phyloP scores from a whole-genome alignment of 2,113 vertebrate genomes.

The Benitochromis conjunctus region DNA sequence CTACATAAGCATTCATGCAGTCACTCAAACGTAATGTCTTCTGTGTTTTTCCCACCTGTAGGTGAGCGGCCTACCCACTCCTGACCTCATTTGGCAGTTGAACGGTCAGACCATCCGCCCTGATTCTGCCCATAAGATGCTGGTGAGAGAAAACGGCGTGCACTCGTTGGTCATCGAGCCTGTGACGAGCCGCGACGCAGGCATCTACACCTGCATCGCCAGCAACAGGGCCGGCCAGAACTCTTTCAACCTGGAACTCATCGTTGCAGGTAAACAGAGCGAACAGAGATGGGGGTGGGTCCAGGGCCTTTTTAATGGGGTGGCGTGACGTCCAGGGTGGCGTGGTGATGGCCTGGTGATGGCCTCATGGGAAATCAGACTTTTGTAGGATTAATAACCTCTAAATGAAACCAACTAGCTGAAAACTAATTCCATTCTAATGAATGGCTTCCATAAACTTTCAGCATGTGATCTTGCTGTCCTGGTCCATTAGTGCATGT shows the following conservation, averaged over 20 bases:
- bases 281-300: neutral
- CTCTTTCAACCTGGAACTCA: conserved; percentile 93
- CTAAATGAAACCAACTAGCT: neutral
- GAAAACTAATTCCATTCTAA: too few species aligned
- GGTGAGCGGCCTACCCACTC: conserved; percentile 95
- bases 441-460: rapidly evolving
- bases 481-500: neutral
- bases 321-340: too few species aligned
- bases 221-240: conserved; percentile 95
- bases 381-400: neutral
- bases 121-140: conserved; percentile 91
- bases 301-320: neutral
- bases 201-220: conserved; percentile 93
- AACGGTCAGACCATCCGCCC: conserved; percentile 89
- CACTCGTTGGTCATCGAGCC: conserved; percentile 96
- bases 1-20: neutral
- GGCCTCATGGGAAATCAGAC: neutral
- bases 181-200: conserved; percentile 86
- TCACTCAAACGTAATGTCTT: neutral
- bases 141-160: conserved; percentile 94
- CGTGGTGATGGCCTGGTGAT: too few species aligned
- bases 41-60: conserved; percentile 26
- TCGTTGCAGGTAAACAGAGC: conserved; percentile 84
- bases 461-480: neutral
- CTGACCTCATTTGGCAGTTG: conserved; percentile 93